A percentile compares a stretch with the other conserved stretches of the same genome.
Evolutionary conservation across 1,140 invertebrate species (phyloP).

Genomic region (Gryllus bimaculatus): DNA sequence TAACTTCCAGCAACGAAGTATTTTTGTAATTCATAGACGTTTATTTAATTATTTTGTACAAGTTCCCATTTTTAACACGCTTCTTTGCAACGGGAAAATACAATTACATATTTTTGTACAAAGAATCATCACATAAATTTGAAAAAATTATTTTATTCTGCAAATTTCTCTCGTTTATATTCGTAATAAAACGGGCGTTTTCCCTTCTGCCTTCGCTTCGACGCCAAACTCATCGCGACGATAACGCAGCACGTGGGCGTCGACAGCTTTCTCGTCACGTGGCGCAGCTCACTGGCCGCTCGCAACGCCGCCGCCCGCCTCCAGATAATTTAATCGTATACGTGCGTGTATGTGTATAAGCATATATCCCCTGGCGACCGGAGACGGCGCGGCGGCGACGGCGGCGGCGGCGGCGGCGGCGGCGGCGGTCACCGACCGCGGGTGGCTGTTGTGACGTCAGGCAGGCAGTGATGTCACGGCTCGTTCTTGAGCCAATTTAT

Average conservation of each 20-base stretch:
- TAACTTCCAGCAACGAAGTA: background rate
- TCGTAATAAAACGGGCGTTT: background rate
- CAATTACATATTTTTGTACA: conserved; percentile 19
- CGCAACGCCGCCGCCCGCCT: background rate
- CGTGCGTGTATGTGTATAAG: background rate
- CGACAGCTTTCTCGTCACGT: background rate
- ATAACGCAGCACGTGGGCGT: background rate
- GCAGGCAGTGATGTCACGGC: background rate
- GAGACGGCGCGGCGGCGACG: background rate
- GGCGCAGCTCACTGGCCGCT: background rate
- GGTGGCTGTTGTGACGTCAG: background rate
- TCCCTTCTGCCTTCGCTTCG: background rate
- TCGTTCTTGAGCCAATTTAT: background rate
- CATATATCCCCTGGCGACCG: background rate
- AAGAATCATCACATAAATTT: conserved; percentile 18
- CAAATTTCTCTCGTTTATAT: background rate
- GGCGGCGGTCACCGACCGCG: background rate
- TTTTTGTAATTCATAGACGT: background rate
- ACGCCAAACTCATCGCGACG: background rate
- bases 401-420: too few species aligned
- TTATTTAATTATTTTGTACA: conserved; percentile 17
- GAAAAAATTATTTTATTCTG: conserved; percentile 6
- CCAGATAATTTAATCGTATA: conserved; percentile 5
- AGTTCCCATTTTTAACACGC: conserved; percentile 6
- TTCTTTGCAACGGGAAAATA: conserved; percentile 10